Base-by-base conservation (phyloP, 2,888 invertebrate genomes). In the Drosophila birchii region DNA sequence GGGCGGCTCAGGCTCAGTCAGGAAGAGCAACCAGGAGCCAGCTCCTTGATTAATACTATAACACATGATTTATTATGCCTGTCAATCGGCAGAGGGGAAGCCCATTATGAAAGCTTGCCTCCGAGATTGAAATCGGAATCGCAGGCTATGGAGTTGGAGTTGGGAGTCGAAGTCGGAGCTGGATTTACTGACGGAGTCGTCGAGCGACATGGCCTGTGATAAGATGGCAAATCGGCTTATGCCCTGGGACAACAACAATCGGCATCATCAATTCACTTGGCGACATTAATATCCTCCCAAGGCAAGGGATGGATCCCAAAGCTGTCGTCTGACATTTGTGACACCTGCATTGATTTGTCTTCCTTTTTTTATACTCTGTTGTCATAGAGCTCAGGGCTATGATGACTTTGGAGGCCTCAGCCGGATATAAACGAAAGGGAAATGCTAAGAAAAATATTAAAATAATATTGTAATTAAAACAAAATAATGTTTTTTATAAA, bases 301-400 rank as follows among this genome's bases (percentile, higher is more conserved):
- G 38, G 39, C 53, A 39, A 44, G 64, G 69, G 47, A 60, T 36
- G 60, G 38, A 60, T 55, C 82, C 75, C 75, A 77, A 86, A 84
- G 86, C 88, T 79, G 88, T 88, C 82, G 82, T 80, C 88, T 86
- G 88, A 88, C 87, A 86, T 88, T 87, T 87, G 86, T 87, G 86
- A 88, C 86, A 87, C 86, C 86, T 87, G 86, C 86, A 87, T 87
- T 87, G 86, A 87, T 87, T 87, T 87, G 86, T 88, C 87, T 88
- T 85, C 78, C 72, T 75, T 69, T 64, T 64, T 67, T 71, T 72
- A 32, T 45, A 47, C 9, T 43, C 39, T 26, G 29, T 60, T 56
- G 34, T 26, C 44, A 29, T 26, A 18, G 43, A 36, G 8, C 20
- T 20, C 1, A n/a, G 14, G 63, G 51, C 26, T 38, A 44, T 38